phyloP scores from a whole-genome alignment of 1,140 invertebrate species.

The Sycobia sp. region DNA sequence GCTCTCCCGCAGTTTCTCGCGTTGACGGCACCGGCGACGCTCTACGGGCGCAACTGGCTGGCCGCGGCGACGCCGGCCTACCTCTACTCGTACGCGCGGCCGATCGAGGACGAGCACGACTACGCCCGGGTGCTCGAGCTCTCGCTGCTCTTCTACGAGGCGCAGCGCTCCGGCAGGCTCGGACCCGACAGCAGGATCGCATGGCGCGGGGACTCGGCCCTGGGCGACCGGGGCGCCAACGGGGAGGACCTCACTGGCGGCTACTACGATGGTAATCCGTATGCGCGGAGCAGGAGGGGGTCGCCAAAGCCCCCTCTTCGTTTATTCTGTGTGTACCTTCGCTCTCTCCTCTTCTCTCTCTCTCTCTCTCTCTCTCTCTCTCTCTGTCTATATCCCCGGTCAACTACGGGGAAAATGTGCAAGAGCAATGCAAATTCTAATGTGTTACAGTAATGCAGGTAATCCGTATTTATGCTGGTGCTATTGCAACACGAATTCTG shows the following conservation, averaged over 20 bases:
- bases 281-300: too few relatives aligned
- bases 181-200: conserved; percentile 64
- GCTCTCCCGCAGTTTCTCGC: background rate
- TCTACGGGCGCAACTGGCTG: background rate
- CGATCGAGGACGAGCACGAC: conserved; percentile 48
- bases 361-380: too few relatives aligned
- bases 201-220: conserved; percentile 68
- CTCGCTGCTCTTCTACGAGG: conserved; percentile 70
- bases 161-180: conserved; percentile 69
- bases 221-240: conserved; percentile 62
- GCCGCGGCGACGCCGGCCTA: background rate
- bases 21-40: background rate
- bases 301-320: too few relatives aligned
- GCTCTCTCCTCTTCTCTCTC: too few relatives aligned
- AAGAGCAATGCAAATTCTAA: too few relatives aligned
- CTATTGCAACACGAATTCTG: too few relatives aligned
- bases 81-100: background rate
- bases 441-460: too few relatives aligned
- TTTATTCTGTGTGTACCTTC: too few relatives aligned
- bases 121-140: conserved; percentile 62
- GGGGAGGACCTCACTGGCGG: conserved; percentile 70
- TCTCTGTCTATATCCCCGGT: too few relatives aligned
- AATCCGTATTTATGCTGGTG: too few relatives aligned
- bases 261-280: conserved; percentile 68
- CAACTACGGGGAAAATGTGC: too few relatives aligned